Conservation (phyloP, 2,888 invertebrate species). For the Caenorhabditis angaria region DNA sequence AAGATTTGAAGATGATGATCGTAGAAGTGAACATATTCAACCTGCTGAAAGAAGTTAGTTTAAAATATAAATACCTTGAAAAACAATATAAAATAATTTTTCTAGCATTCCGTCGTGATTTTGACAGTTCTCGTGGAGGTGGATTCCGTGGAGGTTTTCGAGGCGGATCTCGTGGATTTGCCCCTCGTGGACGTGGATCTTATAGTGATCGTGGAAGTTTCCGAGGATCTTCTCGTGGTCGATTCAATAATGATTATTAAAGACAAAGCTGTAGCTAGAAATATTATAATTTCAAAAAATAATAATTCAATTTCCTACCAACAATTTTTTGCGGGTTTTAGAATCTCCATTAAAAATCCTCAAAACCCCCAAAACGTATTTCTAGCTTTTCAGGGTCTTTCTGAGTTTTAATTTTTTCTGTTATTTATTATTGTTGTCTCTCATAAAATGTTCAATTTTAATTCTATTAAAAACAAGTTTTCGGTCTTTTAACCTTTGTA, state of each 20-base stretch:
- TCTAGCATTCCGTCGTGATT: constrained; percentile 27
- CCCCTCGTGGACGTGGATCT: not conserved
- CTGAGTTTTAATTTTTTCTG: too few relatives aligned
- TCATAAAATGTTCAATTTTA: too few relatives aligned
- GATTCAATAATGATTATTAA: not conserved
- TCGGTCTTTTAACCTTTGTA: too few relatives aligned
- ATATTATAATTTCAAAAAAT: too few relatives aligned
- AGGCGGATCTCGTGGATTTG: not conserved
- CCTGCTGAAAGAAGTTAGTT: constrained; percentile 27
- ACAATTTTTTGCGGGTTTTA: too few relatives aligned
- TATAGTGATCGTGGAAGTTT: constrained; percentile 2
- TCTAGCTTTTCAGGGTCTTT: too few relatives aligned
- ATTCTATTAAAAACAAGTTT: too few relatives aligned
- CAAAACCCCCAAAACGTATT: too few relatives aligned
- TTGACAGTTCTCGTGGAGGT: constrained; percentile 19
- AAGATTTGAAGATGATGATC: constrained; percentile 16
- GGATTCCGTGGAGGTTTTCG: constrained; percentile 31
- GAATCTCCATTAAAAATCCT: too few relatives aligned
- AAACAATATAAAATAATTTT: not conserved
- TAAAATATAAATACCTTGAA: not conserved
- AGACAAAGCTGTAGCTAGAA: too few relatives aligned
- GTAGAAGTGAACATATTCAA: constrained; percentile 24
- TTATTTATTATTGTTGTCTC: too few relatives aligned
- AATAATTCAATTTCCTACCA: too few relatives aligned
- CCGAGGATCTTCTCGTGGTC: not conserved